A percentile compares a stretch with the other conserved stretches of the same genome.
These are phyloP conservation scores for Calonectris borealis DNA, from an alignment of 2,113 vertebrate genomes.

Conservation along the genomic window DNA sequence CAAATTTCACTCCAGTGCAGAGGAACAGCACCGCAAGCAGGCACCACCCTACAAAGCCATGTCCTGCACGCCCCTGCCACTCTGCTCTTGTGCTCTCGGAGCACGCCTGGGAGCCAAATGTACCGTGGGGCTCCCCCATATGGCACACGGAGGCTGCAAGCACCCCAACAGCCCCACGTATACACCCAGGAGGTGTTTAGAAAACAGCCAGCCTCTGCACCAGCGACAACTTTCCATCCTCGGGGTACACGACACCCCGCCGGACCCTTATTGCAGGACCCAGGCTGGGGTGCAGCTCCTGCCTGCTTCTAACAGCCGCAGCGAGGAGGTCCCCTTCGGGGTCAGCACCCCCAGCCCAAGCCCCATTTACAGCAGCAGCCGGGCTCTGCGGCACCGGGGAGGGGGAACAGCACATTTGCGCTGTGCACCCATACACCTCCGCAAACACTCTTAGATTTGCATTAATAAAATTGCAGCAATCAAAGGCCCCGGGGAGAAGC, in stretches of 20 bases:
- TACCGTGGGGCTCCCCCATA: too few species aligned
- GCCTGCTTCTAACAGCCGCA: too few species aligned
- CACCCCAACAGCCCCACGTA: rapidly evolving
- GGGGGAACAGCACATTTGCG: neutral
- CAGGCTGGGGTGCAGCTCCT: neutral
- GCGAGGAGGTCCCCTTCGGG: rapidly evolving
- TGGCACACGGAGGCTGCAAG: rapidly evolving
- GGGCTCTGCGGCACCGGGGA: neutral
- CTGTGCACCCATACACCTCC: neutral
- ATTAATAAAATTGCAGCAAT: neutral
- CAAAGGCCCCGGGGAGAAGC: neutral
- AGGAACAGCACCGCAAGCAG: rapidly evolving
- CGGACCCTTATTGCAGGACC: too few species aligned
- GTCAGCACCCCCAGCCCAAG: neutral
- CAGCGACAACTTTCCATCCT: neutral
- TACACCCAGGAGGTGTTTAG: too few species aligned
- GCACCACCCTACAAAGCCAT: neutral
- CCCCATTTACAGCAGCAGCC: neutral
- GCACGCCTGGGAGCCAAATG: rapidly evolving
- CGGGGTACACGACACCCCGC: too few species aligned
- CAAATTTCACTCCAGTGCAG: rapidly evolving
- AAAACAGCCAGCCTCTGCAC: neutral
- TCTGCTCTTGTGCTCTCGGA: neutral
- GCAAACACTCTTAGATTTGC: neutral
- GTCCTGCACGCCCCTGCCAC: neutral